phyloP scores from a whole-genome alignment of 1,140 invertebrate species.

The Dendroctonus ponderosae region DNA sequence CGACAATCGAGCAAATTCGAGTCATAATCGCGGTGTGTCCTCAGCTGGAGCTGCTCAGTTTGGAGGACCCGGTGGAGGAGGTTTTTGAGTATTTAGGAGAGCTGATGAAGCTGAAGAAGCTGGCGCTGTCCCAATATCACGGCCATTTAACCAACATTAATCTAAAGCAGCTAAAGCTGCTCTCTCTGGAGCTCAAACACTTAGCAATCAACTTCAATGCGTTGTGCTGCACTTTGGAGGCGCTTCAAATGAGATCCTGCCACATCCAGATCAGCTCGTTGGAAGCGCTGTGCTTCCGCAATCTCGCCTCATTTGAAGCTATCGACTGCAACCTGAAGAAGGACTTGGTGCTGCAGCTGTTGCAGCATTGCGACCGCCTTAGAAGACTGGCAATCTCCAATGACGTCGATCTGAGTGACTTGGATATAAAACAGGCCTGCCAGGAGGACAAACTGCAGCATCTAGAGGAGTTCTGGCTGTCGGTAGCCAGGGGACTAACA shows the following conservation, averaged over 20 bases:
- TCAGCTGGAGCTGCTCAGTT: slow-evolving; percentile 59
- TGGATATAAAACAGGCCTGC: slow-evolving; percentile 60
- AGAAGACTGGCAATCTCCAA: slow-evolving; percentile 62
- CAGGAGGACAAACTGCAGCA: slow-evolving; percentile 41
- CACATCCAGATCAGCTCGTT: background rate
- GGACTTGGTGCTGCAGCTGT: slow-evolving; percentile 57
- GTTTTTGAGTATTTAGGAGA: slow-evolving; percentile 57
- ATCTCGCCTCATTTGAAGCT: slow-evolving; percentile 62
- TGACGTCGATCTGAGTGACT: slow-evolving; percentile 58
- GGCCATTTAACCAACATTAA: no score
- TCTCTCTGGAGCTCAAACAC: slow-evolving; percentile 63
- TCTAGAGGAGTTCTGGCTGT: slow-evolving; percentile 65
- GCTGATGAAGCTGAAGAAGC: slow-evolving; percentile 54
- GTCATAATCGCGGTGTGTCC: slow-evolving; percentile 61
- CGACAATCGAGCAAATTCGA: slow-evolving; percentile 57
- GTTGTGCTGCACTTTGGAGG: slow-evolving; percentile 57
- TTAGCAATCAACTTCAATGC: slow-evolving; percentile 46
- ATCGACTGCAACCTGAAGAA: slow-evolving; percentile 59
- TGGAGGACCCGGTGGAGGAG: slow-evolving; percentile 59
- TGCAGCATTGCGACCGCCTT: slow-evolving; percentile 58
- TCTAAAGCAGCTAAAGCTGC: slow-evolving; percentile 52
- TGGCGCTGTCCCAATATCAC: slow-evolving; percentile 36
- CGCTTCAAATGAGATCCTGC: slow-evolving; percentile 39
- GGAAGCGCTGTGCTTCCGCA: slow-evolving; percentile 51
- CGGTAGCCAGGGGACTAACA: slow-evolving; percentile 60